Evolutionary conservation across 2,888 invertebrate species (phyloP).

Genomic region (Lasioglossum zephyrum): DNA sequence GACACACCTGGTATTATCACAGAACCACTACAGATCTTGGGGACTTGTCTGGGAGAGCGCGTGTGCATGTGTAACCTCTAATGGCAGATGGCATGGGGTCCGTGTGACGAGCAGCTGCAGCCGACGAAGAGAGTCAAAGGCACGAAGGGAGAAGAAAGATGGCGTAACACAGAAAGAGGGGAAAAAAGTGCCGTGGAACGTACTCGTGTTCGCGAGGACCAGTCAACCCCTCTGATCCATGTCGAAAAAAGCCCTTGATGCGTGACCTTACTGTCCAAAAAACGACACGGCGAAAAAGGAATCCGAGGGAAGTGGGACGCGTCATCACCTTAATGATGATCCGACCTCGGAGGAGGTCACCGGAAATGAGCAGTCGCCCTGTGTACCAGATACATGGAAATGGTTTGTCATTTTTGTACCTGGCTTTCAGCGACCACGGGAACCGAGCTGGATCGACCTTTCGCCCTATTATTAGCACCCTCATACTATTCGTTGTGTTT

Average conservation of each 20-base stretch:
- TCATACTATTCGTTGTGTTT: background rate
- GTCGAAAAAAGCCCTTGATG: slow-evolving; percentile 55
- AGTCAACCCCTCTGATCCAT: slow-evolving; percentile 50
- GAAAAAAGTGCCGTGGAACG: slow-evolving; percentile 33
- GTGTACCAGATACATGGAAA: background rate
- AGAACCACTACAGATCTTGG: slow-evolving; percentile 67
- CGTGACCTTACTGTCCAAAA: slow-evolving; percentile 52
- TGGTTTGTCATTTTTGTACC: background rate
- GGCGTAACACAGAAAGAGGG: slow-evolving; percentile 1
- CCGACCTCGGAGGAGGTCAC: slow-evolving; percentile 29
- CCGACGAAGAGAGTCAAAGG: slow-evolving; percentile 24
- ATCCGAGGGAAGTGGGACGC: slow-evolving; percentile 66
- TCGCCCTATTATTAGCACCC: background rate
- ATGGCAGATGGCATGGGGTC: slow-evolving; percentile 78
- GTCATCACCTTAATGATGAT: slow-evolving; percentile 46
- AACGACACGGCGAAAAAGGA: slow-evolving; percentile 53
- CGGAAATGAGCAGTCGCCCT: slow-evolving; percentile 26
- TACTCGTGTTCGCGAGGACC: slow-evolving; percentile 46
- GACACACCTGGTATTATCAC: slow-evolving; percentile 64
- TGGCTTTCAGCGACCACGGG: background rate
- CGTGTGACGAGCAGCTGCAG: slow-evolving; percentile 77
- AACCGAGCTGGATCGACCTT: background rate
- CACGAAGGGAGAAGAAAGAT: slow-evolving; percentile 17
- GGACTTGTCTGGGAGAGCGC: slow-evolving; percentile 62
- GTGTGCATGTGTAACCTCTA: slow-evolving; percentile 67